Evolutionary conservation across 2,113 vertebrate species (phyloP), one percentile per base, ranked within the genome.

Genomic region (Leiothrix lutea): DNA sequence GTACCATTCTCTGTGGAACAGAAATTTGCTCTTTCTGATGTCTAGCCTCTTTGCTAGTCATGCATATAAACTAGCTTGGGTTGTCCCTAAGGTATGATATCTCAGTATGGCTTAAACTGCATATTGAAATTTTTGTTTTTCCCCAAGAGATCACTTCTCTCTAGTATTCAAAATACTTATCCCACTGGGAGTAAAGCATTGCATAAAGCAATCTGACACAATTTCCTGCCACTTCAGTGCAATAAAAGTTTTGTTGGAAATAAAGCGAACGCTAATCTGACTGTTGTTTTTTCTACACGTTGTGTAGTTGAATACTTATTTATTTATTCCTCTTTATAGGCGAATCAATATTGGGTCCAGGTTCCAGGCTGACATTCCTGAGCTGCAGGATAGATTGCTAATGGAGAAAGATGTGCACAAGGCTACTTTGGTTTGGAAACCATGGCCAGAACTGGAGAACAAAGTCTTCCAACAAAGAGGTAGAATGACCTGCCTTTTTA

Each of bases 331-430:
- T 95, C 36, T 56, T 95, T 97, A 48, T 72, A 99, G 99, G 54
- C 98, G 98, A 58, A 99, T 99, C 95, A 99, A 99, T 96, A 98
- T 99, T 24, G 99, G 99, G 29, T 91, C 97, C 65, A 96, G 98
- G 92, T 99, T 99, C 96, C 99, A 99, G 97, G 99, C 99, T 64
- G 97, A 98, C 74, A 98, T 99, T 95, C 99, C 99, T 61, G 96
- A 98, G 90, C 96, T 99, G 61, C 98, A 98, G 86, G 97, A 98
- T 64, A 87, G 79, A 75, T 95, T 97, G 45, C 86, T 97, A 31
- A 94, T 97, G 62, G 96, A 97, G 71, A 97, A 97, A 4, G 98
- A 99, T 57, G 78, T 94, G 80, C 98, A 98, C 94, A 98, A 97
- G 51, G 98, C 99, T 92, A 98, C 97, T 70, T 96, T 99, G 91